phyloP scores from a whole-genome alignment of 92 coral and sea anemone species.

The Zoanthus sansibaricus region DNA sequence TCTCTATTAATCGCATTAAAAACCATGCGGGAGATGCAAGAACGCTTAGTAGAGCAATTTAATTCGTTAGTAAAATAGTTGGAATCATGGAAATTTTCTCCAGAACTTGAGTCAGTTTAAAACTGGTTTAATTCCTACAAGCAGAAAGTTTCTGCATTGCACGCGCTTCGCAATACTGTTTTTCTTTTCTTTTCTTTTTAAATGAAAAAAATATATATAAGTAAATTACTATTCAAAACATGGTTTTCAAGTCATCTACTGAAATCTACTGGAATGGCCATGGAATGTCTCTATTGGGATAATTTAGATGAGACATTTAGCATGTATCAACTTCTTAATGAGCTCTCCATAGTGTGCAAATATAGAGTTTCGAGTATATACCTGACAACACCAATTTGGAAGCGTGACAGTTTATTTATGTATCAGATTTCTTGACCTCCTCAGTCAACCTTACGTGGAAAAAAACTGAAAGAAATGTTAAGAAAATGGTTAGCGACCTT shows the following conservation, averaged over 20 bases:
- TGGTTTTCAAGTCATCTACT: background rate
- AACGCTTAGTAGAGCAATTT: background rate
- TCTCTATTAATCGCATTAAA: constrained; percentile 31
- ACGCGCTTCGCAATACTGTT: background rate
- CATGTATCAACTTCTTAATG: constrained; percentile 18
- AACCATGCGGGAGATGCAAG: constrained; percentile 35
- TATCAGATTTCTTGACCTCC: background rate
- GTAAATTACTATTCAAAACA: background rate
- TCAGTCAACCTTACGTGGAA: background rate
- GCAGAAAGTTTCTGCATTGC: background rate
- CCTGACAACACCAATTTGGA: background rate
- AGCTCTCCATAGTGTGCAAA: constrained; percentile 2
- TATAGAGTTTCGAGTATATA: constrained; percentile 1
- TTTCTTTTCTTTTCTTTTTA: background rate
- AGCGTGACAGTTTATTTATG: constrained; percentile 31
- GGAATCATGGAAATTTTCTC: background rate
- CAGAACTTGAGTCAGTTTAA: background rate
- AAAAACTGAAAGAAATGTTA: background rate
- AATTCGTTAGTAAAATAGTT: background rate
- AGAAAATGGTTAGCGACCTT: background rate
- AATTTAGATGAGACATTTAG: background rate
- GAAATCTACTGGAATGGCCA: background rate
- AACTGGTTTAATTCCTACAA: background rate
- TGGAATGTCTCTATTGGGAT: background rate
- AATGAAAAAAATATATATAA: background rate